Evolutionary conservation across 2,888 invertebrate genomes (phyloP).

Genomic region (Pseudococcus longispinus): DNA sequence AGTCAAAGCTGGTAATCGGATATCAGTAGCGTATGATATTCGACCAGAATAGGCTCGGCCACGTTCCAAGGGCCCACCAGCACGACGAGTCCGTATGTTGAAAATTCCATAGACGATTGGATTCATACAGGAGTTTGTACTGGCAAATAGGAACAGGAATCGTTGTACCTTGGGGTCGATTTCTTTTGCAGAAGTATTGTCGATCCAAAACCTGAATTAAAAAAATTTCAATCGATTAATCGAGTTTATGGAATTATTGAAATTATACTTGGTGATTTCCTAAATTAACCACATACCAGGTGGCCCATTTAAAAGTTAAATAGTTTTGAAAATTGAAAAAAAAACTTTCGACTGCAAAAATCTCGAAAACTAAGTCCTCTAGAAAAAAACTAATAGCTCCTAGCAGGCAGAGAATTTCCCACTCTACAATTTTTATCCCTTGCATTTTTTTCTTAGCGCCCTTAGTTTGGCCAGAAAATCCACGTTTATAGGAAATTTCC

Average conservation of each 20-base stretch:
- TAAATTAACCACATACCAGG: too few species aligned
- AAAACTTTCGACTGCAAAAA: too few species aligned
- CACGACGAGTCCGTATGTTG: conserved; percentile 69
- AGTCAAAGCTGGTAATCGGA: conserved; percentile 44
- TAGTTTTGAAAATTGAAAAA: too few species aligned
- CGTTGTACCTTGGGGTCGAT: conserved; percentile 82
- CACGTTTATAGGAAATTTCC: too few species aligned
- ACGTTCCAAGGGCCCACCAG: conserved; percentile 2
- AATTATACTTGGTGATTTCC: conserved; percentile 35
- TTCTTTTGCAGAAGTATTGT: conserved; percentile 72
- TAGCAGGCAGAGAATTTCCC: too few species aligned
- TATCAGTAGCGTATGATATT: conserved; percentile 51
- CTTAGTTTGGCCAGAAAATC: too few species aligned
- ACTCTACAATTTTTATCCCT: too few species aligned
- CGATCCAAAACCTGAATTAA: conserved; percentile 78
- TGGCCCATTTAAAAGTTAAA: too few species aligned
- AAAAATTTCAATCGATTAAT: conserved; percentile 1
- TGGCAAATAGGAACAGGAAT: conserved; percentile 90
- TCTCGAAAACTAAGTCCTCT: too few species aligned
- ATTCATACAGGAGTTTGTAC: conserved; percentile 95
- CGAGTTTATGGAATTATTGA: background rate
- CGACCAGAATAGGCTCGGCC: conserved; percentile 26
- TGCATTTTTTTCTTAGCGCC: too few species aligned
- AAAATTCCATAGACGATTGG: conserved; percentile 93
- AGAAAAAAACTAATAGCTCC: too few species aligned